phyloP scores from a whole-genome alignment of 2,888 invertebrate genomes.

The Acrobasis consociella region DNA sequence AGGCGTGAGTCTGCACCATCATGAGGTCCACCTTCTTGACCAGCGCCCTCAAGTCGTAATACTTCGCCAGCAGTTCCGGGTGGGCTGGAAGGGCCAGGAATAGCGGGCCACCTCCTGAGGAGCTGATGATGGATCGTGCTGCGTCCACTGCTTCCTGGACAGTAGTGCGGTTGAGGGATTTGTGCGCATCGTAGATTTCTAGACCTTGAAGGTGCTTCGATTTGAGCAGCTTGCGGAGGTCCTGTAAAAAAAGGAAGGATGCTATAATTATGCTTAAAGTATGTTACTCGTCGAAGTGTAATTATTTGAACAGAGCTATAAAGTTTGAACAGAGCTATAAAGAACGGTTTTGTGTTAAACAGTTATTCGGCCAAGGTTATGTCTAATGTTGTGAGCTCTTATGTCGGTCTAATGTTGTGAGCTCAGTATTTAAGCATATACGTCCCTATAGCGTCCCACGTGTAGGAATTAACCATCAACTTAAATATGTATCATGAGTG shows the following conservation, averaged over 20 bases:
- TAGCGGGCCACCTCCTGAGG: conserved; percentile 77
- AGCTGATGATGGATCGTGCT: conserved; percentile 69
- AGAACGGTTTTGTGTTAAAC: too few relatives aligned
- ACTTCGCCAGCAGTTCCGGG: conserved; percentile 86
- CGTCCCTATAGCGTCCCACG: too few relatives aligned
- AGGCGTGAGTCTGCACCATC: conserved; percentile 86
- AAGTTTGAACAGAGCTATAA: too few relatives aligned
- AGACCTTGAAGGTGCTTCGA: conserved; percentile 82
- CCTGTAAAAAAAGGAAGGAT: conserved; percentile 62
- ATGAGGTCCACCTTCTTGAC: conserved; percentile 86
- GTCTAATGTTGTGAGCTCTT: too few relatives aligned
- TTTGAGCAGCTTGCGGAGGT: conserved; percentile 78
- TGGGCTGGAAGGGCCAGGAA: conserved; percentile 85
- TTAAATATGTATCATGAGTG: too few relatives aligned
- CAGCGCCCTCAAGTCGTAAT: conserved; percentile 86
- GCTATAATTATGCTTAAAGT: background rate
- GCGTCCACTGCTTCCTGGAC: conserved; percentile 72
- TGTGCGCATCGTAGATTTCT: conserved; percentile 81
- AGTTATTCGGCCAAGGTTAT: too few relatives aligned
- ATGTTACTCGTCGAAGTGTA: too few relatives aligned
- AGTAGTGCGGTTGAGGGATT: conserved; percentile 75
- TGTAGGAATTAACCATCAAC: too few relatives aligned
- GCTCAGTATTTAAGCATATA: too few relatives aligned
- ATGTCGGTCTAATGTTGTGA: too few relatives aligned
- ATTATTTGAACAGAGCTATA: too few relatives aligned